Conservation (phyloP, 2,888 invertebrate genomes). For the Subacronicta megacephala region DNA sequence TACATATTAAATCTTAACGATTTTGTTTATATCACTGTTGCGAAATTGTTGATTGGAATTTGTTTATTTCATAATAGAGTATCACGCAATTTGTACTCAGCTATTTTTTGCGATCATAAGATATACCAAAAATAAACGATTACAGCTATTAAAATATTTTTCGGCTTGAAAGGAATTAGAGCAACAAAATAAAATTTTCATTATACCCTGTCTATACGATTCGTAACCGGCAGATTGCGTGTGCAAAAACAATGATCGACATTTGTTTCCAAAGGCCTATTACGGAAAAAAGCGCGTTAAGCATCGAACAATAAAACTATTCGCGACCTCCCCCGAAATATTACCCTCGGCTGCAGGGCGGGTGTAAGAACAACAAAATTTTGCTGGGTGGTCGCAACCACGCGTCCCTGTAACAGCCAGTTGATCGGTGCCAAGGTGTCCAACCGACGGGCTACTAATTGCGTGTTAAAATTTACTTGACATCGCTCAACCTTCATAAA, state of each 20-base stretch:
- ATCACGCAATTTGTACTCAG: conserved; percentile 24
- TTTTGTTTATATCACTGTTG: conserved; percentile 28
- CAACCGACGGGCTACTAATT: conserved; percentile 82
- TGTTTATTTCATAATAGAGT: conserved; percentile 13
- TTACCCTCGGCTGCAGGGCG: conserved; percentile 59
- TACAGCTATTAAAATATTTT: conserved; percentile 59
- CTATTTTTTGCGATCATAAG: conserved; percentile 21
- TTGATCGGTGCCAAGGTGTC: conserved; percentile 85
- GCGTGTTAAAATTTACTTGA: conserved; percentile 88
- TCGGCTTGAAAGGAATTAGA: conserved; percentile 69
- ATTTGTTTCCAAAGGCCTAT: conserved; percentile 73
- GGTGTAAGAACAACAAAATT: conserved; percentile 54
- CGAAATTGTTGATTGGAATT: conserved; percentile 19
- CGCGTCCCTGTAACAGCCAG: conserved; percentile 73
- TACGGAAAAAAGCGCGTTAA: conserved; percentile 74
- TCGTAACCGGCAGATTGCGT: conserved; percentile 79
- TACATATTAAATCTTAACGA: conserved; percentile 15
- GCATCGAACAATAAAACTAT: conserved; percentile 72
- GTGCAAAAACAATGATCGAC: conserved; percentile 79
- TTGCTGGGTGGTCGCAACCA: conserved; percentile 54
- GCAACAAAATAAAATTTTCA: conserved; percentile 66
- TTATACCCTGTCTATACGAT: conserved; percentile 61
- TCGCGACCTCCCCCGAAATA: conserved; percentile 65
- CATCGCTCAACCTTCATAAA: conserved; percentile 82
- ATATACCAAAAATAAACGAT: conserved; percentile 34